Evolutionary conservation across 2,113 vertebrate species (phyloP), one percentile per base, ranked within the genome.

Genomic region (Rhinopithecus roxellana): DNA sequence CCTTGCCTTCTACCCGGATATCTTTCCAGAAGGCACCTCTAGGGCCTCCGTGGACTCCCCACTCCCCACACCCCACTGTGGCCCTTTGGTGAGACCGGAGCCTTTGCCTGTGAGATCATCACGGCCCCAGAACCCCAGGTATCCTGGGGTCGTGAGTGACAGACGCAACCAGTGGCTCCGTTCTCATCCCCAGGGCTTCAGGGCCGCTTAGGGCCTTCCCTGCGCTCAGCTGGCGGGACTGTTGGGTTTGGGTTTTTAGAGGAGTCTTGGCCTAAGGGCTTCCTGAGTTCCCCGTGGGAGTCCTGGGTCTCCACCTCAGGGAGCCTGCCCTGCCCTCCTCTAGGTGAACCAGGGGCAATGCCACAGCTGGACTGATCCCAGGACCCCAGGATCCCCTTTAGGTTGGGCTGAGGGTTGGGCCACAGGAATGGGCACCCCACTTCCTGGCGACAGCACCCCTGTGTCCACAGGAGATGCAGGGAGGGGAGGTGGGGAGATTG

Each of bases 401-500:
- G 17, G 27, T 16, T 50, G 27, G 48, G 75, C 45, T 50, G 18
- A 50, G 55, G 55, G 22, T 57, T 32, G 32, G 30, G 40, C 72
- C 55, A 7, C 35, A 23, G 70, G 18, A 59, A 5, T 14, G 14
- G 35, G 35, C 30, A 25, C 64, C 50, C 13, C 6, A 2, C 32
- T 67, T 69, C 57, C 10, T 35, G 2, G 74, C 35, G 13, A 52
- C 27, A 16, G 70, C 70, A 50, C 74, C n/a, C 8, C 2, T 23
- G 35, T 2, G 64, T 52, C 25, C 27, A 25, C 9, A 75, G 74
- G 74, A 74, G 27, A n/a, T 0, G 0, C 50, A 9, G 67, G 22
- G 14, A 0, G 35, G 23, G 50, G n/a, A 23, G 11, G 0, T 70
- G 4, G 18, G 4, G 81, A 59, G 32, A 2, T 20, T 0, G 14